Conservation (phyloP, 2,797 vertebrate species). For the Fistularia commersonii region DNA sequence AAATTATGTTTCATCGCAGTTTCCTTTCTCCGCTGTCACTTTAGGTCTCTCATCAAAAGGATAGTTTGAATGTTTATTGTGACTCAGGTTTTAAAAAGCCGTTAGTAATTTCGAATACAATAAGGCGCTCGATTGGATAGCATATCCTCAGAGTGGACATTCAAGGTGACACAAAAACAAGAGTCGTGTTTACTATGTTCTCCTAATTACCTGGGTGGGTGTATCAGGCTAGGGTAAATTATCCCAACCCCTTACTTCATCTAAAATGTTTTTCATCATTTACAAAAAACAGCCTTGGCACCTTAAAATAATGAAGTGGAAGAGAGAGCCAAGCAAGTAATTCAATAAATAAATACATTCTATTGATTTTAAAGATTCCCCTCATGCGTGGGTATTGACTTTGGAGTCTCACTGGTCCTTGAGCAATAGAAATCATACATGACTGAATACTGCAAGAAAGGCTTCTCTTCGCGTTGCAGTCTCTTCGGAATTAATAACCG, state of each 20-base stretch:
- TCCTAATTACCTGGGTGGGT: too few relatives aligned
- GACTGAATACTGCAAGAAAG: slow-evolving; percentile 22
- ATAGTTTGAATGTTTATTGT: slow-evolving; percentile 29
- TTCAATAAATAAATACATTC: slow-evolving; percentile 4
- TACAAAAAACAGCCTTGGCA: too few relatives aligned
- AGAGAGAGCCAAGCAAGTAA: too few relatives aligned
- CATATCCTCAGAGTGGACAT: background rate
- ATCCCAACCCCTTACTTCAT: too few relatives aligned
- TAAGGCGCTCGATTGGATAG: too few relatives aligned
- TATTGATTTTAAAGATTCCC: slow-evolving; percentile 28
- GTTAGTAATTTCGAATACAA: slow-evolving; percentile 14
- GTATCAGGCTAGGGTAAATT: too few relatives aligned
- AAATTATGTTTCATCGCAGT: slow-evolving; percentile 66
- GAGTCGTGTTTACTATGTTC: too few relatives aligned
- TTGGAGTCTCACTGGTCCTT: slow-evolving; percentile 4
- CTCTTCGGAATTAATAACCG: slow-evolving; percentile 13
- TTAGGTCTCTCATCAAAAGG: slow-evolving; percentile 42
- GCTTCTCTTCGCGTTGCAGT: background rate
- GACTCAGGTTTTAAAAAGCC: slow-evolving; percentile 13
- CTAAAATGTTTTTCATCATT: too few relatives aligned
- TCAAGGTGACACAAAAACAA: too few relatives aligned
- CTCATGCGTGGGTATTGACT: slow-evolving; percentile 13
- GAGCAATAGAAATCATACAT: slow-evolving; percentile 11
- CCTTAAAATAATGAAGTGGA: too few relatives aligned
- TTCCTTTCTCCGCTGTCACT: slow-evolving; percentile 32